phyloP scores from a whole-genome alignment of 2,113 vertebrate genomes.

The Ciconia maguari region DNA sequence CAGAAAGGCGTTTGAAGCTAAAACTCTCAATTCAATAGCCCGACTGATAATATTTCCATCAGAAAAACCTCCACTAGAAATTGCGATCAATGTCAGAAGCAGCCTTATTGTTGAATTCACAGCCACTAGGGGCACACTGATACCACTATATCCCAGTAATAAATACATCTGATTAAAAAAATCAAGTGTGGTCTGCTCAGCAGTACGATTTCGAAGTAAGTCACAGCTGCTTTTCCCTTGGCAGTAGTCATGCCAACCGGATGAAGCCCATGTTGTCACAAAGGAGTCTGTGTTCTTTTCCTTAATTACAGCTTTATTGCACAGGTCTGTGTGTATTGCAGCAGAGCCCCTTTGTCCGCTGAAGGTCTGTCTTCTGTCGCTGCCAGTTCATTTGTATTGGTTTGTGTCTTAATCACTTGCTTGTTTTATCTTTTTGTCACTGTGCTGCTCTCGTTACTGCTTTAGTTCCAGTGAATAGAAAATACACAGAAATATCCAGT shows the following conservation, averaged over 20 bases:
- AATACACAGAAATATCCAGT: not conserved
- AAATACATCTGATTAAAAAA: not conserved
- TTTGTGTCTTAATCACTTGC: not conserved
- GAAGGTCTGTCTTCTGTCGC: slow-evolving; percentile 33
- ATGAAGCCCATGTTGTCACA: not conserved
- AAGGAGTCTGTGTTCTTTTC: slow-evolving; percentile 36
- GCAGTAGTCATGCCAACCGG: not conserved
- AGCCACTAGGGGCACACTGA: not conserved
- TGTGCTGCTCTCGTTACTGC: not conserved
- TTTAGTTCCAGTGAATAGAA: not conserved
- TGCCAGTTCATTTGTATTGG: not conserved
- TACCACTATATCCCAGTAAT: not conserved
- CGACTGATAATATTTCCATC: not conserved
- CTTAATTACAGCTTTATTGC: slow-evolving; percentile 46
- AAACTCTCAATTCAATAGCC: not conserved
- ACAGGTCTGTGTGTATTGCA: slow-evolving; percentile 4
- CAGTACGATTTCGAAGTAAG: not conserved
- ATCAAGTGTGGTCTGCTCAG: not conserved
- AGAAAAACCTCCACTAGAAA: not conserved
- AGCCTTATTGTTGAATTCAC: not conserved
- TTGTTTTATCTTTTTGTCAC: not conserved
- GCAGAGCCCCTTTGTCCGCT: not conserved
- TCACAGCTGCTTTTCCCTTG: slow-evolving; percentile 21
- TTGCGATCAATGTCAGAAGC: not conserved
- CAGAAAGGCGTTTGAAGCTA: not conserved